Conservation (phyloP, 2,888 invertebrate genomes). For the Hemaris fuciformis region DNA sequence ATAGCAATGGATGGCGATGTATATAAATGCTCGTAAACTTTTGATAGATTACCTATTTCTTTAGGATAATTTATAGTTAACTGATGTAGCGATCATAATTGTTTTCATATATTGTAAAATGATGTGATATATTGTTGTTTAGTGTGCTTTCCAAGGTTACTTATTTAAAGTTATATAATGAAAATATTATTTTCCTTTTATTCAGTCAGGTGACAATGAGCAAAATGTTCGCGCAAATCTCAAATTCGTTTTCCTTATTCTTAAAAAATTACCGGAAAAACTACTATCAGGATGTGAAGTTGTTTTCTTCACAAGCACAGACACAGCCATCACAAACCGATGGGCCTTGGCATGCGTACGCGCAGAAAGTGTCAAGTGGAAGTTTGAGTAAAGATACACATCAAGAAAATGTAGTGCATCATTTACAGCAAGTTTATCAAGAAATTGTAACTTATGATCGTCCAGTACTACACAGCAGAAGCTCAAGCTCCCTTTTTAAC, state of each 20-base stretch:
- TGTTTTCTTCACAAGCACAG: constrained; percentile 55
- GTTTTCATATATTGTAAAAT: background rate
- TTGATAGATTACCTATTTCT: background rate
- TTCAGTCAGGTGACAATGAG: constrained; percentile 40
- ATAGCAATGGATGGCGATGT: background rate
- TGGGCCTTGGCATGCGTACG: constrained; percentile 79
- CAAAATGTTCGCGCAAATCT: constrained; percentile 55
- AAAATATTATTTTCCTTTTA: constrained; percentile 31
- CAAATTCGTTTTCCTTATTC: constrained; percentile 46
- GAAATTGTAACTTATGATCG: constrained; percentile 82
- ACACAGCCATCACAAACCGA: constrained; percentile 37
- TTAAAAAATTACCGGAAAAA: constrained; percentile 53
- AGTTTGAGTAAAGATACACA: constrained; percentile 85
- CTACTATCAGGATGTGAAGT: constrained; percentile 57
- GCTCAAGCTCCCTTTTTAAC: constrained; percentile 50
- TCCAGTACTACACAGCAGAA: constrained; percentile 42
- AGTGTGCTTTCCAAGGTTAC: constrained; percentile 32
- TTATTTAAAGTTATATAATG: constrained; percentile 48
- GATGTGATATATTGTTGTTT: constrained; percentile 16
- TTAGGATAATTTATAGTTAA: background rate
- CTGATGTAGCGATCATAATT: background rate
- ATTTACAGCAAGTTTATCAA: constrained; percentile 86
- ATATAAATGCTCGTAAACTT: background rate
- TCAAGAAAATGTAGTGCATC: constrained; percentile 86
- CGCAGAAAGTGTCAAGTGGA: constrained; percentile 81